Conservation (phyloP, 2,797 vertebrate genomes). For the Paramormyrops hopkinsi region DNA sequence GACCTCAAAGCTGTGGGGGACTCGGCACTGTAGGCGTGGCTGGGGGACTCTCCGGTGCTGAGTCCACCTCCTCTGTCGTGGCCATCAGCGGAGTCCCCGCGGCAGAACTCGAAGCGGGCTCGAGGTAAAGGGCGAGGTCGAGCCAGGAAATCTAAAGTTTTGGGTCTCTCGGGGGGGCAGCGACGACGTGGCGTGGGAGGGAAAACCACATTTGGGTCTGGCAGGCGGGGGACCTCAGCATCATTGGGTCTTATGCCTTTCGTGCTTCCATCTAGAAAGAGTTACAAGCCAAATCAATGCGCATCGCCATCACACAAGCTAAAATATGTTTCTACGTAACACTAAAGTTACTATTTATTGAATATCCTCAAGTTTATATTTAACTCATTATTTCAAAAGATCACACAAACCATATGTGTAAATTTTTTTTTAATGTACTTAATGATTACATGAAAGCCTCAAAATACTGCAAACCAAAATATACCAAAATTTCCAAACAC, state of each 20-base stretch:
- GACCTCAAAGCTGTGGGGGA: slow-evolving; percentile 87
- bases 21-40: slow-evolving; percentile 87
- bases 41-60: slow-evolving; percentile 70
- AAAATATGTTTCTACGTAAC: neutral
- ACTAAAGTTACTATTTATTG: neutral
- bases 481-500: neutral
- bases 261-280: slow-evolving; percentile 62
- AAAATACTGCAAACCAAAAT: neutral
- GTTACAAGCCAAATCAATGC: neutral
- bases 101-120: slow-evolving; percentile 75
- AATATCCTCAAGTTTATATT: neutral
- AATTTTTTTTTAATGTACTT: neutral
- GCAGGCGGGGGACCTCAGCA: slow-evolving; percentile 80
- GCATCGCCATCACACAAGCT: neutral
- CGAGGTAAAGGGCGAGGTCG: slow-evolving; percentile 85
- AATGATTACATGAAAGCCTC: neutral
- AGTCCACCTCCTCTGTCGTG: slow-evolving; percentile 52
- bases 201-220: slow-evolving; percentile 86
- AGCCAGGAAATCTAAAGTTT: slow-evolving; percentile 87
- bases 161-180: slow-evolving; percentile 86
- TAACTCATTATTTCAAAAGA: neutral
- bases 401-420: neutral
- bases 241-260: slow-evolving; percentile 71
- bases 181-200: slow-evolving; percentile 88
- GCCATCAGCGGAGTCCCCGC: slow-evolving; percentile 68